These are phyloP conservation scores for Cepaea hortensis DNA, from an alignment of 2,888 invertebrate species.

Conservation along the genomic window DNA sequence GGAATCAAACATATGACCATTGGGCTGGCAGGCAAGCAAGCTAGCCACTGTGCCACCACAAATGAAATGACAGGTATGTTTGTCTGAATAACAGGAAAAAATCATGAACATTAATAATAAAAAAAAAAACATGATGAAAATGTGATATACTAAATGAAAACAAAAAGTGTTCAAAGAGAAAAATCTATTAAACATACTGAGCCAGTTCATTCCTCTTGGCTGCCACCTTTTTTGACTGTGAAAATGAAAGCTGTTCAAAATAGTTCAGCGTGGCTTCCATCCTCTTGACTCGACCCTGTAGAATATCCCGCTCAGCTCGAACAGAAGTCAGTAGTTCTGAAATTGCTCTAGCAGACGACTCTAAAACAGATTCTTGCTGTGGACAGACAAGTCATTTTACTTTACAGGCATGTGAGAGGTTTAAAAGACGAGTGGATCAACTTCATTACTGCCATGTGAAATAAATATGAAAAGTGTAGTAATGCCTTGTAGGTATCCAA, in stretches of 20 bases:
- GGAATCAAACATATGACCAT: too few species aligned
- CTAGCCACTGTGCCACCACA: too few species aligned
- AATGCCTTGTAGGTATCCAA: too few species aligned
- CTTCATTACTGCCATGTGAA: not conserved
- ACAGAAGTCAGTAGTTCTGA: not conserved
- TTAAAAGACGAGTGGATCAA: not conserved
- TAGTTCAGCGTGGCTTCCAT: not conserved
- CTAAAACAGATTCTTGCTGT: not conserved
- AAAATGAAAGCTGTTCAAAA: not conserved
- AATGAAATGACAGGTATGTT: too few species aligned
- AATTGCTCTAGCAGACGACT: not conserved
- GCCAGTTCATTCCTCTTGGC: not conserved
- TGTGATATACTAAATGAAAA: too few species aligned
- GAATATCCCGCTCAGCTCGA: not conserved
- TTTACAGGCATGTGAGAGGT: not conserved
- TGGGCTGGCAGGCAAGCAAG: too few species aligned
- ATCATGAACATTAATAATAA: too few species aligned
- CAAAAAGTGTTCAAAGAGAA: not conserved
- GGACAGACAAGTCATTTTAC: not conserved
- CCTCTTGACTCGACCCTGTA: not conserved
- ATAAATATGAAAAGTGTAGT: too few species aligned
- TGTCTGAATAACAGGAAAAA: too few species aligned
- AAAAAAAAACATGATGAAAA: too few species aligned
- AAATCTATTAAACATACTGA: slow-evolving; percentile 7
- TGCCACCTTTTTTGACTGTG: not conserved